Percentiles rank a stretch among this genome's conserved stretches.
These are phyloP conservation scores for Nineta flava DNA, from an alignment of 2,888 invertebrate species.

Conservation along the genomic window DNA sequence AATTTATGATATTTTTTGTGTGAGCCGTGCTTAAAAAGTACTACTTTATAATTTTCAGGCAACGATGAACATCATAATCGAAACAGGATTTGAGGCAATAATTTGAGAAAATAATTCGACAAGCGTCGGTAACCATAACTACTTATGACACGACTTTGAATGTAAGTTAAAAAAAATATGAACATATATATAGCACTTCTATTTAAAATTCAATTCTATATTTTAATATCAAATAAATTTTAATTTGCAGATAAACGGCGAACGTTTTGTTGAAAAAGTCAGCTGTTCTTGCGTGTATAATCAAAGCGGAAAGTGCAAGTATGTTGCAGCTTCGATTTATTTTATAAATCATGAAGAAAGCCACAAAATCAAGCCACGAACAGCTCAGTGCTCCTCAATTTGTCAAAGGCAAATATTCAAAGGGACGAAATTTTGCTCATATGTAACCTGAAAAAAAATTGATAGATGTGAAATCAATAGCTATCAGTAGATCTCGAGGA, in stretches of 20 bases:
- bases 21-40: not conserved
- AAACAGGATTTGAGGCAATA: not conserved
- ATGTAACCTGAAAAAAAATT: slow-evolving; percentile 10
- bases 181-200: not conserved
- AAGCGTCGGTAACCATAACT: slow-evolving; percentile 8
- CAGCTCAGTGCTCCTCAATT: slow-evolving; percentile 12
- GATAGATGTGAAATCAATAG: not conserved
- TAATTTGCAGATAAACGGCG: slow-evolving; percentile 8
- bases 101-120: slow-evolving; percentile 5
- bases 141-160: slow-evolving; percentile 6
- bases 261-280: slow-evolving; percentile 7
- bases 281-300: slow-evolving; percentile 11
- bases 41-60: slow-evolving; percentile 4
- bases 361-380: slow-evolving; percentile 11
- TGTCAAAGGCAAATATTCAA: slow-evolving; percentile 11
- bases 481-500: not conserved
- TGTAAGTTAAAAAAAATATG: not conserved
- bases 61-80: not conserved
- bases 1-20: too few species aligned
- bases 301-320: slow-evolving; percentile 11
- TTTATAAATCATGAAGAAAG: slow-evolving; percentile 11
- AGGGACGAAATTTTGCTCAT: slow-evolving; percentile 10
- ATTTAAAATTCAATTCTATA: not conserved
- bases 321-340: slow-evolving; percentile 11
- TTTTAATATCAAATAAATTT: not conserved